A percentile compares a stretch with the other conserved stretches of the same genome.
Evolutionary conservation across 2,888 invertebrate genomes (phyloP).

Genomic region (Gerosis bhagava): DNA sequence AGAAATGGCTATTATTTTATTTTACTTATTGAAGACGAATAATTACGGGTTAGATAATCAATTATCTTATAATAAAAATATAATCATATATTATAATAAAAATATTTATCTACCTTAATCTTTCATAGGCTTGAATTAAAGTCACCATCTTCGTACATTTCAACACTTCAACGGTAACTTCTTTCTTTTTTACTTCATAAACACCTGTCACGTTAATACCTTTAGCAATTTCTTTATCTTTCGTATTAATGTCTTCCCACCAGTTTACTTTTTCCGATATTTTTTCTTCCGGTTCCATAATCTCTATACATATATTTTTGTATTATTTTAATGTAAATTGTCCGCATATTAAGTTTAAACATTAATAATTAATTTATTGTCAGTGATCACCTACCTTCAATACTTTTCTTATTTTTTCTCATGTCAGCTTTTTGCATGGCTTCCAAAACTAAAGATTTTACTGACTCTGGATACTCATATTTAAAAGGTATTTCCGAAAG

Average conservation of each 20-base stretch:
- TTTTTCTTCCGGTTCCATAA: conserved; percentile 8
- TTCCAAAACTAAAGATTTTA: conserved; percentile 29
- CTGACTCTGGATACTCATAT: conserved; percentile 38
- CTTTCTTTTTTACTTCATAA: conserved; percentile 39
- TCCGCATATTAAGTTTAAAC: no score
- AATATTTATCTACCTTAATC: conserved; percentile 50
- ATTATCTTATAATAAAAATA: no score
- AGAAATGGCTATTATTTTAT: no score
- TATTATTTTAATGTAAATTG: no score
- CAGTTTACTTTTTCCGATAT: conserved; percentile 34
- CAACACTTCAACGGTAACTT: conserved; percentile 34
- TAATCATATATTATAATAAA: no score
- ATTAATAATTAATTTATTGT: no score
- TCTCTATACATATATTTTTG: no score
- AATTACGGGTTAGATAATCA: no score
- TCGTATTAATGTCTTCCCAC: conserved; percentile 44
- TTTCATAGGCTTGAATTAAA: conserved; percentile 61
- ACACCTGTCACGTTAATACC: conserved; percentile 28
- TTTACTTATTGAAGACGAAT: no score
- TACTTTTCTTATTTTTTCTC: conserved; percentile 36
- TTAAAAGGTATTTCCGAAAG: conserved; percentile 41
- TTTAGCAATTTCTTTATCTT: conserved; percentile 13
- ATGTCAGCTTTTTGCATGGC: conserved; percentile 36
- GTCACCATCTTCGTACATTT: conserved; percentile 39
- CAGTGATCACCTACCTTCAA: not conserved